Evolutionary conservation across 2,113 vertebrate species (phyloP).

Genomic region (Vireo altiloquus): DNA sequence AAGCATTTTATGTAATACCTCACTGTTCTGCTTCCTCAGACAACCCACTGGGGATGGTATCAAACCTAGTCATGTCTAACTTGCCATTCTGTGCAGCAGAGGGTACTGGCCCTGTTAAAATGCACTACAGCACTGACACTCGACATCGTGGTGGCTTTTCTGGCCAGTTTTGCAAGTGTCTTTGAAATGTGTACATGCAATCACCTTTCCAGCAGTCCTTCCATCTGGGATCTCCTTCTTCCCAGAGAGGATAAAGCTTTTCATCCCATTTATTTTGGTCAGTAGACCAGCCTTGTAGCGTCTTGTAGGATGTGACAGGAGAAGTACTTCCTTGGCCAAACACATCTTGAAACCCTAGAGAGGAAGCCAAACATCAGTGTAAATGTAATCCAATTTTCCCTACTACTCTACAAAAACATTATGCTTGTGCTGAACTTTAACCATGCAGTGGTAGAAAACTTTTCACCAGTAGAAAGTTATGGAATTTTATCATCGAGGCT

Average conservation of each 20-base stretch:
- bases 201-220: slow-evolving; percentile 77
- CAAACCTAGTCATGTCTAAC: neutral
- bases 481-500: neutral
- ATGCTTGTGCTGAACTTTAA: neutral
- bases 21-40: neutral
- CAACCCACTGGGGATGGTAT: neutral
- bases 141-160: neutral
- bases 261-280: slow-evolving; percentile 88
- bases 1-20: neutral
- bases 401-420: neutral
- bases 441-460: neutral
- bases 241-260: slow-evolving; percentile 83
- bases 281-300: slow-evolving; percentile 73
- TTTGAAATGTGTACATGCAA: neutral
- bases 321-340: slow-evolving; percentile 55
- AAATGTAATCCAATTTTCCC: neutral
- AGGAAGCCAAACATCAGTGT: neutral
- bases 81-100: neutral
- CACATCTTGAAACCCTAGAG: slow-evolving; percentile 69
- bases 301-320: slow-evolving; percentile 4
- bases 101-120: neutral
- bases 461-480: neutral
- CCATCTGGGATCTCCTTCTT: slow-evolving; percentile 72
- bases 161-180: neutral
- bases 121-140: neutral